Evolutionary conservation across 1,140 invertebrate species (phyloP).

Genomic region (Drosophila aff.): DNA sequence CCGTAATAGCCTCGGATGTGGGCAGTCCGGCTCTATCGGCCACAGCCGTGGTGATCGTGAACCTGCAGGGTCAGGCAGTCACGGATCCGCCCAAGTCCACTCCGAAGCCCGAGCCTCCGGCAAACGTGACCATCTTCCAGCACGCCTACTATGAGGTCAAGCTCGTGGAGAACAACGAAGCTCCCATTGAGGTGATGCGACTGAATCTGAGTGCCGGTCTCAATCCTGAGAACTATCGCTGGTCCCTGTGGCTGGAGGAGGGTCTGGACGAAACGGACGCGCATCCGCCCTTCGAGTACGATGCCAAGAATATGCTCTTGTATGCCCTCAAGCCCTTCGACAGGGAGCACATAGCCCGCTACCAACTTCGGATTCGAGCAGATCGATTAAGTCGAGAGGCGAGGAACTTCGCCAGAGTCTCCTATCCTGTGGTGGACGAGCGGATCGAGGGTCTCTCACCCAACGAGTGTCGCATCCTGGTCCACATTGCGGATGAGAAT

Average conservation of each 20-base stretch:
- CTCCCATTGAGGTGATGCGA: slow-evolving; percentile 89
- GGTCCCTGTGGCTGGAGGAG: slow-evolving; percentile 76
- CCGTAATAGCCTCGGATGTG: slow-evolving; percentile 92
- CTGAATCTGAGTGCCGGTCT: slow-evolving; percentile 88
- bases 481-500: slow-evolving; percentile 92
- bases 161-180: slow-evolving; percentile 90
- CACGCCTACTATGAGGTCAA: slow-evolving; percentile 92
- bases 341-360: slow-evolving; percentile 88
- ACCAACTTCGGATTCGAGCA: slow-evolving; percentile 89
- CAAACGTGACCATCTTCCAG: slow-evolving; percentile 87
- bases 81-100: slow-evolving; percentile 85
- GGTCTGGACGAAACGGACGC: slow-evolving; percentile 72
- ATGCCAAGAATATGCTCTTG: slow-evolving; percentile 90
- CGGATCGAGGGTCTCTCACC: slow-evolving; percentile 88
- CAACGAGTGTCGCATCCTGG: slow-evolving; percentile 87
- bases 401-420: slow-evolving; percentile 89
- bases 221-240: slow-evolving; percentile 83
- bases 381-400: slow-evolving; percentile 85
- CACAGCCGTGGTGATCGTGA: slow-evolving; percentile 90
- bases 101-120: slow-evolving; percentile 55
- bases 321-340: slow-evolving; percentile 90
- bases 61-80: slow-evolving; percentile 87
- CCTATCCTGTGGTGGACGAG: slow-evolving; percentile 90
- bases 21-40: slow-evolving; percentile 93
- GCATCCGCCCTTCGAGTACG: slow-evolving; percentile 88